A percentile compares a stretch with the other conserved stretches of the same genome.
phyloP scores from a whole-genome alignment of 1,140 invertebrate genomes.

The Macrobrachium rosenbergii region DNA sequence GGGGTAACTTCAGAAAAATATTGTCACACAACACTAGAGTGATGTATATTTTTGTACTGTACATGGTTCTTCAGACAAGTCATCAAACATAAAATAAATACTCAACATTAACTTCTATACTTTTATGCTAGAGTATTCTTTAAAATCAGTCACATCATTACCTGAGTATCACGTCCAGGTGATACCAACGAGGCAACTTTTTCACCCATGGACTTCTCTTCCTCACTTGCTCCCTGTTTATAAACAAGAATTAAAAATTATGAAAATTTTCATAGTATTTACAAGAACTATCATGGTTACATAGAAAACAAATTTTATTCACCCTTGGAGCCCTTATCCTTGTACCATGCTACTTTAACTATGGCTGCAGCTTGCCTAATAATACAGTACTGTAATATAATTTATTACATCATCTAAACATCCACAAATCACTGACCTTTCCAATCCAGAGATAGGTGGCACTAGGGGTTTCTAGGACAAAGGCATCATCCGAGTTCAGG shows the following conservation, averaged over 20 bases:
- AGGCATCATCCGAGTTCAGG: constrained; percentile 81
- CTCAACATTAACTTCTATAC: background rate
- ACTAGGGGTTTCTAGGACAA: constrained; percentile 76
- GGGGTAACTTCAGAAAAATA: no score
- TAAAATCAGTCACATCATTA: constrained; percentile 64
- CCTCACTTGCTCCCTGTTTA: constrained; percentile 76
- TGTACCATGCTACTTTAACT: no score
- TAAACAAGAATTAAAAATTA: background rate
- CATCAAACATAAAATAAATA: background rate
- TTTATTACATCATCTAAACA: background rate
- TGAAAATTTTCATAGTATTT: background rate
- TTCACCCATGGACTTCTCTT: constrained; percentile 78
- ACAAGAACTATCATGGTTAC: background rate
- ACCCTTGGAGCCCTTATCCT: no score
- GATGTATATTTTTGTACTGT: no score
- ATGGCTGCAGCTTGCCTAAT: no score
- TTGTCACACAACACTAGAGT: no score
- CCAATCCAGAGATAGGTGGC: constrained; percentile 80
- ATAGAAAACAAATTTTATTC: no score
- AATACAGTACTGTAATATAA: no score
- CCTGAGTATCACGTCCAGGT: constrained; percentile 72
- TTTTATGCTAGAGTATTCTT: background rate
- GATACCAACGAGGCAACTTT: constrained; percentile 74
- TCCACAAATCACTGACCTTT: constrained; percentile 72
- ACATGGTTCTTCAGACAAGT: background rate